These are phyloP conservation scores for Tyrannus savana DNA, from an alignment of 2,113 vertebrate genomes.

Conservation along the genomic window DNA sequence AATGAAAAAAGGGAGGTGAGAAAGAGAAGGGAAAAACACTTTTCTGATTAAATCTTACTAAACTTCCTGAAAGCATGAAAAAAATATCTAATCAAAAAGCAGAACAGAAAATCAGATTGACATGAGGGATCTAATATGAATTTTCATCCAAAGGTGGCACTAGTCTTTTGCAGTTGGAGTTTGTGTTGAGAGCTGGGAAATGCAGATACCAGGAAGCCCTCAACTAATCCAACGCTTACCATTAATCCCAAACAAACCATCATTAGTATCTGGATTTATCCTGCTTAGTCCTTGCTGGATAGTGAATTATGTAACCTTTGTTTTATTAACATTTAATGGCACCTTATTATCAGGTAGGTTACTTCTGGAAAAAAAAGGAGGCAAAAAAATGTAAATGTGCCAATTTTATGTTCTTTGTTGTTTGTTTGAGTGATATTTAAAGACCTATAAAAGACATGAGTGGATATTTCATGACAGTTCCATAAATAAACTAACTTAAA, in stretches of 20 bases:
- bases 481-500: not conserved
- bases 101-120: not conserved
- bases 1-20: not conserved
- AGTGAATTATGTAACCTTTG: conserved; percentile 64
- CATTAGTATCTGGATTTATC: conserved; percentile 72
- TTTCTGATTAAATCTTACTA: not conserved
- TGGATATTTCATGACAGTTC: not conserved
- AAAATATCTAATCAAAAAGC: not conserved
- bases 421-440: not conserved
- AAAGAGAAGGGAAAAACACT: not conserved
- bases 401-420: not conserved
- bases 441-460: not conserved
- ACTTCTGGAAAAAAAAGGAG: not conserved
- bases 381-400: not conserved
- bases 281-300: conserved; percentile 54
- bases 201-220: conserved; percentile 21
- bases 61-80: not conserved
- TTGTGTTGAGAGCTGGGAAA: not conserved
- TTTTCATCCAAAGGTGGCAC: conserved; percentile 56
- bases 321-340: conserved; percentile 59
- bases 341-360: conserved; percentile 26
- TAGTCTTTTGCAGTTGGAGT: conserved; percentile 32
- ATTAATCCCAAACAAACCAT: conserved; percentile 74
- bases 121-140: not conserved
- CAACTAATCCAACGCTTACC: conserved; percentile 70